phyloP scores from a whole-genome alignment of 2,797 vertebrate genomes.

The Sandelia bainsii region DNA sequence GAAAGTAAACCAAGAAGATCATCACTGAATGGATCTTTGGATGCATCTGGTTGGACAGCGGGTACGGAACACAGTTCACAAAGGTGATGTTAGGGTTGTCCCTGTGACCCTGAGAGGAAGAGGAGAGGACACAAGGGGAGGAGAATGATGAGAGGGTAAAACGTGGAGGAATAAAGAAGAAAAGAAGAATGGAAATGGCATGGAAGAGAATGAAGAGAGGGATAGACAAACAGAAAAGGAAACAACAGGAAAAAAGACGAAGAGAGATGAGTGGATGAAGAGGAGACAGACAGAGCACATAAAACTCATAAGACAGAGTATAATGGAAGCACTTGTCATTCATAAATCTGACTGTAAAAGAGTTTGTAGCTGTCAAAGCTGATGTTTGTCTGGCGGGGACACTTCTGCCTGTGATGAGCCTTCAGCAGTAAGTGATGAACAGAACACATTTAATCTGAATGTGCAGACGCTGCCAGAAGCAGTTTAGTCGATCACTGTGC shows the following conservation, averaged over 20 bases:
- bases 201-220: too few species aligned
- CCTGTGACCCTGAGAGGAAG: conserved; percentile 74
- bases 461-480: too few species aligned
- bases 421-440: conserved; percentile 16
- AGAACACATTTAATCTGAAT: neutral
- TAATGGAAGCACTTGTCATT: neutral
- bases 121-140: too few species aligned
- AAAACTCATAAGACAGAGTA: conserved; percentile 11
- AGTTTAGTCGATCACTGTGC: neutral
- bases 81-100: conserved; percentile 88
- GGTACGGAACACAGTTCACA: conserved; percentile 93
- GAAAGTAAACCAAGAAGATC: conserved; percentile 97
- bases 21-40: conserved; percentile 94
- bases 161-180: too few species aligned
- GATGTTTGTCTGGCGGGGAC: conserved; percentile 14
- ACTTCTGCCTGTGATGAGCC: neutral
- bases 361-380: neutral
- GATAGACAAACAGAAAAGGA: too few species aligned
- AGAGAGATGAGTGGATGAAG: too few species aligned
- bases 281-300: too few species aligned
- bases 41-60: conserved; percentile 89
- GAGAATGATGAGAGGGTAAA: too few species aligned
- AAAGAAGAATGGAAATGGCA: rapidly evolving
- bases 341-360: conserved; percentile 19
- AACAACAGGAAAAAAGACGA: neutral